These are phyloP conservation scores for Scaptomyza reducta DNA, from an alignment of 2,888 invertebrate genomes.

Conservation along the genomic window DNA sequence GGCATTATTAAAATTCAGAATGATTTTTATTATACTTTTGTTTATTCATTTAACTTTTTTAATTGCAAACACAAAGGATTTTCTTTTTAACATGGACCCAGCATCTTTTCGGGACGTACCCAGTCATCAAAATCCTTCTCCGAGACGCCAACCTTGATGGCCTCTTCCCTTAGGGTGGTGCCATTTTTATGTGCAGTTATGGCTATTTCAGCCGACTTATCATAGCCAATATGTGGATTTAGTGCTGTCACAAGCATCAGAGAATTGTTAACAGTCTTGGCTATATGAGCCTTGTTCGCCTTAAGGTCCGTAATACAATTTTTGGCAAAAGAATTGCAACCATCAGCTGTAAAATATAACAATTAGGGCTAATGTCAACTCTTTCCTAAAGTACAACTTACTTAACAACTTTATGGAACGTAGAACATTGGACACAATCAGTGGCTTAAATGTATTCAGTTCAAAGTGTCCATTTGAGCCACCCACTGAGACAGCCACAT, in stretches of 20 bases:
- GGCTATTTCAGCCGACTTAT: slow-evolving; percentile 96
- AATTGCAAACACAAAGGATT: not conserved
- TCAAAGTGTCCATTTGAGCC: slow-evolving; percentile 99
- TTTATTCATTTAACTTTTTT: not conserved
- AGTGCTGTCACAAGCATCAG: slow-evolving; percentile 98
- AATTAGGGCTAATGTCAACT: not conserved
- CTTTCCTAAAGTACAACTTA: slow-evolving; percentile 62
- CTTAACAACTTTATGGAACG: slow-evolving; percentile 93
- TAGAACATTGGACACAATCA: slow-evolving; percentile 96
- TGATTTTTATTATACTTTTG: no score
- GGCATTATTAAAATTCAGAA: no score
- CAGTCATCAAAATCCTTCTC: slow-evolving; percentile 93
- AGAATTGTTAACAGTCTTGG: slow-evolving; percentile 93
- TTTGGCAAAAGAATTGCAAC: slow-evolving; percentile 90
- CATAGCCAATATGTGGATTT: slow-evolving; percentile 98
- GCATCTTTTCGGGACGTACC: slow-evolving; percentile 95
- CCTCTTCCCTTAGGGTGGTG: slow-evolving; percentile 92
- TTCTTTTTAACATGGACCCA: slow-evolving; percentile 88
- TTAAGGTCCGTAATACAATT: slow-evolving; percentile 93
- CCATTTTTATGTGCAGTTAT: slow-evolving; percentile 97
- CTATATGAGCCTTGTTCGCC: slow-evolving; percentile 90
- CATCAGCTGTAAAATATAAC: slow-evolving; percentile 86
- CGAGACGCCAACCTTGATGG: slow-evolving; percentile 91
- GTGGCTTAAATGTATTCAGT: slow-evolving; percentile 98
- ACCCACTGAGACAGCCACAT: slow-evolving; percentile 95